Percentiles rank a stretch among this genome's conserved stretches.
Conservation (phyloP, 2,113 vertebrate genomes). For the Trogon surrucura region DNA sequence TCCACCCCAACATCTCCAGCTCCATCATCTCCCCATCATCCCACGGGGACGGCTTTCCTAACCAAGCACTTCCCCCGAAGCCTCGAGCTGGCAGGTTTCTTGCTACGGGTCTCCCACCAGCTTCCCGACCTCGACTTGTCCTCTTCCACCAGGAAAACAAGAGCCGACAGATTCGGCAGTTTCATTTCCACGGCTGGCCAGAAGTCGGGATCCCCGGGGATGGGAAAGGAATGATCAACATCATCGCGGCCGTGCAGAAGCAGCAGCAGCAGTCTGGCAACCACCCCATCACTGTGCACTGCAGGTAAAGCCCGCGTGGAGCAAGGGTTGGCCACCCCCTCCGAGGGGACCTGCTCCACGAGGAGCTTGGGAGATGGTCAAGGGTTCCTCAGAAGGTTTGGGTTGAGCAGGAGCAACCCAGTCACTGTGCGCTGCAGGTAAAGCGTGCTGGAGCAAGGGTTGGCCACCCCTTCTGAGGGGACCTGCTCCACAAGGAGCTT, state of each 20-base stretch:
- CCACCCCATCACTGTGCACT: conserved; percentile 98
- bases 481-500: not conserved
- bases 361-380: not conserved
- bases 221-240: conserved; percentile 98
- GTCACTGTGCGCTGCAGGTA: conserved; percentile 99
- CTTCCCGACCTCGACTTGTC: not conserved
- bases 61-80: too few relatives aligned
- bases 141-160: conserved; percentile 90
- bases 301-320: conserved; percentile 81
- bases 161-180: conserved; percentile 91
- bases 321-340: not conserved
- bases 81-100: not conserved
- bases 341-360: not conserved
- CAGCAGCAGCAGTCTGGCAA: conserved; percentile 99
- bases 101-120: not conserved
- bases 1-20: not conserved
- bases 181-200: conserved; percentile 98
- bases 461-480: not conserved
- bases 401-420: conserved; percentile 71
- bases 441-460: not conserved
- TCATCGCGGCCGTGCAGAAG: conserved; percentile 96
- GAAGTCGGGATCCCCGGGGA: conserved; percentile 96
- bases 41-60: not conserved
- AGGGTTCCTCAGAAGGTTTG: not conserved
- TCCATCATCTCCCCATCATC: not conserved